These are phyloP conservation scores for Drosophila kuntzei DNA, from an alignment of 2,888 invertebrate species.

Conservation along the genomic window DNA sequence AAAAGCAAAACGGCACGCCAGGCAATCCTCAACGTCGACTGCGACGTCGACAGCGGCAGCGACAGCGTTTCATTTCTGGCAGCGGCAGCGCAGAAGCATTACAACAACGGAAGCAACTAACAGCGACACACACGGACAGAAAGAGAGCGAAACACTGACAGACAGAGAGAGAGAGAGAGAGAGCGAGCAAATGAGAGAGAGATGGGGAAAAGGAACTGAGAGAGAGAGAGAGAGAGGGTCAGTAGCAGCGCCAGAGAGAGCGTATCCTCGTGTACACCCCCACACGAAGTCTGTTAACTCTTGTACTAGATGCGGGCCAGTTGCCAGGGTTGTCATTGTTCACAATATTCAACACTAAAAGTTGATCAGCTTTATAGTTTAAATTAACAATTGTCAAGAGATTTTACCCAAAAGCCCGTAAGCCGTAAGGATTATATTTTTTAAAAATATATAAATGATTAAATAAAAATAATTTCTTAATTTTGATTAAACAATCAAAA, in stretches of 20 bases:
- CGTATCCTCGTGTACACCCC: conserved; percentile 38
- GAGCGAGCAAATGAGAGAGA: conserved; percentile 2
- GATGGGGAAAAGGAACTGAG: neutral
- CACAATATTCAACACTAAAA: neutral
- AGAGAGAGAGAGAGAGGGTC: conserved; percentile 4
- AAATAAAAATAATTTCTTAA: too few relatives aligned
- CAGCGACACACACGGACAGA: conserved; percentile 37
- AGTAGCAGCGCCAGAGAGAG: conserved; percentile 27
- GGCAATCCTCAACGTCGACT: conserved; percentile 31
- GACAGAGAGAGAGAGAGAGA: conserved; percentile 5
- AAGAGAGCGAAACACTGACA: conserved; percentile 9
- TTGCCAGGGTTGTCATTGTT: conserved; percentile 42
- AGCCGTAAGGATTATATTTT: too few relatives aligned
- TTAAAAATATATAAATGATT: too few relatives aligned
- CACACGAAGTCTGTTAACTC: conserved; percentile 50
- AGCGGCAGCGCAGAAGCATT: conserved; percentile 73
- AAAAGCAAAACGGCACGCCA: conserved; percentile 61
- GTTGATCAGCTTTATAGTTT: neutral
- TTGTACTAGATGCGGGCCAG: conserved; percentile 48
- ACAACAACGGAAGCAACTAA: conserved; percentile 78
- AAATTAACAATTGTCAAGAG: too few relatives aligned
- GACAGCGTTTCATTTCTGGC: conserved; percentile 13
- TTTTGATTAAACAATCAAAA: too few relatives aligned
- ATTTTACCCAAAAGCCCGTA: too few relatives aligned
- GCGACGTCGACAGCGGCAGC: conserved; percentile 18